These are phyloP conservation scores for Botia almorhae DNA, from an alignment of 2,797 vertebrate genomes.

Conservation along the genomic window DNA sequence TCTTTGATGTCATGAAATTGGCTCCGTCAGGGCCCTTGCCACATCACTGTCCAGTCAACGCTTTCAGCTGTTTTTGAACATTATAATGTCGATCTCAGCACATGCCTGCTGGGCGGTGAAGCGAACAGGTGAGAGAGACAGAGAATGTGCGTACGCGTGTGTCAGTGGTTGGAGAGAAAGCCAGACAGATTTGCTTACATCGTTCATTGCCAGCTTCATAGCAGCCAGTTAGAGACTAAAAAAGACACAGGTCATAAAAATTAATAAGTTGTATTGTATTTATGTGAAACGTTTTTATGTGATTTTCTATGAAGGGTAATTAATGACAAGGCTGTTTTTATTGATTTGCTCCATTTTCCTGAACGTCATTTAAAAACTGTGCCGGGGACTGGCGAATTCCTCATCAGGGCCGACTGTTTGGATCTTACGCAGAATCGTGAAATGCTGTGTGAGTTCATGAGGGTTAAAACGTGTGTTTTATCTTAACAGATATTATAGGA, in stretches of 20 bases:
- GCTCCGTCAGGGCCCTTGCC: conserved; percentile 32
- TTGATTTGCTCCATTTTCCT: conserved; percentile 33
- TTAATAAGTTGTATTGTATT: background rate
- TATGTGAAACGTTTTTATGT: background rate
- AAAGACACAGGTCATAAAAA: conserved; percentile 28
- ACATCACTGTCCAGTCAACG: conserved; percentile 55
- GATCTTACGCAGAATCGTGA: conserved; percentile 50
- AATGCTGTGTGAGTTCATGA: conserved; percentile 54
- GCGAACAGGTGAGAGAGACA: conserved; percentile 75
- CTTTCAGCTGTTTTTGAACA: conserved; percentile 76
- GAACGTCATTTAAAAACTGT: conserved; percentile 11
- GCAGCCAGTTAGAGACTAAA: conserved; percentile 39
- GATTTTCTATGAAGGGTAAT: background rate
- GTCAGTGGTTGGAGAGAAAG: conserved; percentile 54
- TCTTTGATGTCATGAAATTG: conserved; percentile 35
- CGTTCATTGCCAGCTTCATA: conserved; percentile 47
- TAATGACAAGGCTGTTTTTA: conserved; percentile 15
- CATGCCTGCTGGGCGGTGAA: conserved; percentile 78
- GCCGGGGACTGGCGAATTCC: conserved; percentile 5
- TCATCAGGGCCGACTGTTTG: conserved; percentile 18
- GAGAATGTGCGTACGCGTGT: conserved; percentile 47
- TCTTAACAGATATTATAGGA: conserved; percentile 2
- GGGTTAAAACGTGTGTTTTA: conserved; percentile 18
- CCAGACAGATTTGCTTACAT: conserved; percentile 58
- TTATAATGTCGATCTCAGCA: conserved; percentile 84